Conservation (phyloP, 2,888 invertebrate species). For the Lobophora halterata region DNA sequence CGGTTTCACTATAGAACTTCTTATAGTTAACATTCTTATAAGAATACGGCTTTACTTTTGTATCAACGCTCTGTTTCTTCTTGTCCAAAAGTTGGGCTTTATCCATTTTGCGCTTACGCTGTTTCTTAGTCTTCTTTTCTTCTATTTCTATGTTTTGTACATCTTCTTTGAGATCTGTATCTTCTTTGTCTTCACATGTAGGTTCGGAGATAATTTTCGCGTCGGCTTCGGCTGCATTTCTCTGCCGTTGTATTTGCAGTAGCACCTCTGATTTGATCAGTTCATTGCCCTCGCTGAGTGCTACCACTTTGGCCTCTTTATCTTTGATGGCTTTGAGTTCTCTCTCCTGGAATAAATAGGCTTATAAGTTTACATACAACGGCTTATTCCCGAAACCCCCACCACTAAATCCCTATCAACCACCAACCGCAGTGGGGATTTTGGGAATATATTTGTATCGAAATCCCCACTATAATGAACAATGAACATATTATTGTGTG, state of each 20-base stretch:
- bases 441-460: too few relatives aligned
- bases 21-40: constrained; percentile 58
- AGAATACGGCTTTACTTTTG: constrained; percentile 38
- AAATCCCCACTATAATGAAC: too few relatives aligned
- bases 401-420: too few relatives aligned
- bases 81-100: constrained; percentile 33
- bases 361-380: too few relatives aligned
- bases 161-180: not conserved
- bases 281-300: constrained; percentile 54
- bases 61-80: constrained; percentile 32
- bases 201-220: not conserved
- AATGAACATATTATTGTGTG: too few relatives aligned
- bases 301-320: constrained; percentile 59
- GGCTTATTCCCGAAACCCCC: too few relatives aligned
- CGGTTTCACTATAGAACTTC: constrained; percentile 52
- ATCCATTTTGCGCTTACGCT: constrained; percentile 48
- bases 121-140: constrained; percentile 26
- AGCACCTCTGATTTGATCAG: constrained; percentile 57
- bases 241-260: constrained; percentile 47
- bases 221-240: constrained; percentile 19
- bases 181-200: not conserved
- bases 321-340: constrained; percentile 58
- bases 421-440: too few relatives aligned
- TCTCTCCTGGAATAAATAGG: constrained; percentile 47
- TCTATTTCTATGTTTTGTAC: not conserved